Evolutionary conservation across 2,888 invertebrate genomes (phyloP).

Genomic region (Cerceris ruficornis): DNA sequence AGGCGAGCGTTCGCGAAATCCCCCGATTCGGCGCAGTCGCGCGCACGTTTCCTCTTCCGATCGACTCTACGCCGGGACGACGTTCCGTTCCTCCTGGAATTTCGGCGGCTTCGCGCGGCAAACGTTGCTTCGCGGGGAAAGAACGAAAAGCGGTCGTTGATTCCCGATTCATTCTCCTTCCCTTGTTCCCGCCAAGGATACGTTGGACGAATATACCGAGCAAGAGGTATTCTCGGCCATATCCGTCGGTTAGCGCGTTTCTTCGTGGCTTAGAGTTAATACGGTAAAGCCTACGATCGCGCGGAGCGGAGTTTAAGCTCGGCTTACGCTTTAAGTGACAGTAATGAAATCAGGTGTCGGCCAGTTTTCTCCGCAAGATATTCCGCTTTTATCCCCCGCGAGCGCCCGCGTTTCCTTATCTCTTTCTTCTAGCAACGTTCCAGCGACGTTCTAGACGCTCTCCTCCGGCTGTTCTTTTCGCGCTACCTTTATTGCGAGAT

Average conservation of each 20-base stretch:
- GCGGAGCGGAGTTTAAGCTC: conserved; percentile 52
- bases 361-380: conserved; percentile 41
- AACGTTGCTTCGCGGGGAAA: too few relatives aligned
- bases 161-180: conserved; percentile 18
- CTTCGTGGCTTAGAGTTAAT: conserved; percentile 52
- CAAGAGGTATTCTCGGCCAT: conserved; percentile 22
- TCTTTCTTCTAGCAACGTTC: too few relatives aligned
- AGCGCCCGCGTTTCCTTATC: neutral
- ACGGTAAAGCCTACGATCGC: conserved; percentile 47
- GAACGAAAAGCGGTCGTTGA: too few relatives aligned
- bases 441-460: too few relatives aligned
- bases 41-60: conserved; percentile 5
- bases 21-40: conserved; percentile 1
- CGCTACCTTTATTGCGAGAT: neutral
- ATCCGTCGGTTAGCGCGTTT: conserved; percentile 44
- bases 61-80: too few relatives aligned
- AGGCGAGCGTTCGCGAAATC: too few relatives aligned
- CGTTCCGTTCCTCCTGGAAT: too few relatives aligned
- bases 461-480: neutral
- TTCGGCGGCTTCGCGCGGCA: too few relatives aligned
- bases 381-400: conserved; percentile 28
- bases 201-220: neutral
- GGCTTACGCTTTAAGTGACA: conserved; percentile 61
- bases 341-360: conserved; percentile 63
- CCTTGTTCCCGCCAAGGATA: too few relatives aligned